Base-by-base conservation (phyloP, 2,888 invertebrate species). In the Epistrophella euchroma region DNA sequence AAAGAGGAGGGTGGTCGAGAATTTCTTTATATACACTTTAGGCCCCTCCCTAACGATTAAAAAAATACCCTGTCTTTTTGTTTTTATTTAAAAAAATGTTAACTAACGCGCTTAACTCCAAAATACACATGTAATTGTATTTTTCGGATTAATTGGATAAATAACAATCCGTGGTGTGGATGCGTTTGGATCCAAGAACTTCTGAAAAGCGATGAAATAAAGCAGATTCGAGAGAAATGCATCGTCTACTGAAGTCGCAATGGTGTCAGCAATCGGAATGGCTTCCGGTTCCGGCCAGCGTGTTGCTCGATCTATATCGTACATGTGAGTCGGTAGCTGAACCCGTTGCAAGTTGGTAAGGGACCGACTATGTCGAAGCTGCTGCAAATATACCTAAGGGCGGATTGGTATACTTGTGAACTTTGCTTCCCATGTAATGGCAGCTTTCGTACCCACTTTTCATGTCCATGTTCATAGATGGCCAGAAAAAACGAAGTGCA, bases 351-450 rank as follows among this genome's bases (percentile, higher is more conserved):
- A 11, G 52, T 37, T 3, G 76, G 74, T 2, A 86, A 52, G n/a
- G 64, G 56, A 1, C 62, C 77, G 5, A 87, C 72, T 6, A 93
- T 88, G 88, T 93, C 92, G 10, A 93, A 92, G 91, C 5, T 88
- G n/a, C n/a, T n/a, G n/a, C n/a, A 32, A 77, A 70, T 19, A 28
- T 45, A 66, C 56, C 28, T 28, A 55, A 9, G 6, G 60, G 45
- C 9, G 60, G 45, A 35, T 56, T 55, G 1, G 55, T 55, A 47
- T 75, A 66, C 4, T 17, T 56, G 13, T 66, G 13, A 0, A 64
- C 50, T 52, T 52, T 77, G 10, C 47, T 58, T 4, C 2, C 13
- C 60, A 43, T n/a, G 19, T 40, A 25, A 28, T 37, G 19, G 6
- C 56, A 45, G 9, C 25, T n/a, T 50, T 9, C 25, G 40, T 10